A percentile compares a stretch with the other conserved stretches of the same genome.
These are phyloP conservation scores for Serripes groenlandicus DNA, from an alignment of 2,888 invertebrate genomes.

Conservation along the genomic window DNA sequence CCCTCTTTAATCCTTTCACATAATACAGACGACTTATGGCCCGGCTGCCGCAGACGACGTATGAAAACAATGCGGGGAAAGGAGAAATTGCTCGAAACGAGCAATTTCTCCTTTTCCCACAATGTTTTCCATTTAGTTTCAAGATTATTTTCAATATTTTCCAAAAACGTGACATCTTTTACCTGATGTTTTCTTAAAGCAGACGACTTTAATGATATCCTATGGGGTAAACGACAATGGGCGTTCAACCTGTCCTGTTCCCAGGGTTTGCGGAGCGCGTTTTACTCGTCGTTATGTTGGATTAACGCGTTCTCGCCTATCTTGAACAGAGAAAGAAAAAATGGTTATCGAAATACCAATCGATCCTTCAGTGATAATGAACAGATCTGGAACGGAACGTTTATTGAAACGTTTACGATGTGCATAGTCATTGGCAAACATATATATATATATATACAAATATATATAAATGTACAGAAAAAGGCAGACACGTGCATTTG, in stretches of 20 bases:
- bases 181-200: no score
- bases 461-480: no score
- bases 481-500: no score
- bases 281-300: background rate
- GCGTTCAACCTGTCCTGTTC: conserved; percentile 3
- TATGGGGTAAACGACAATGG: no score
- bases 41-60: background rate
- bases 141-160: no score
- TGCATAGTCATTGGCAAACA: background rate
- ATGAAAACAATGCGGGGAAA: background rate
- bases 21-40: background rate
- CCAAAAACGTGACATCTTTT: no score
- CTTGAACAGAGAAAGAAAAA: background rate
- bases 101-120: background rate
- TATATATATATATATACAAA: background rate
- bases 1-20: background rate
- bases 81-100: background rate
- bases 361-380: background rate
- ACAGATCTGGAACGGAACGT: background rate
- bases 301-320: background rate
- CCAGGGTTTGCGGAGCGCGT: background rate
- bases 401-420: background rate
- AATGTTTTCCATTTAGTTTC: no score
- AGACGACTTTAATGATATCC: no score
- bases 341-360: background rate